Conservation (phyloP, 2,797 vertebrate species). For the Holocentrus rufus region DNA sequence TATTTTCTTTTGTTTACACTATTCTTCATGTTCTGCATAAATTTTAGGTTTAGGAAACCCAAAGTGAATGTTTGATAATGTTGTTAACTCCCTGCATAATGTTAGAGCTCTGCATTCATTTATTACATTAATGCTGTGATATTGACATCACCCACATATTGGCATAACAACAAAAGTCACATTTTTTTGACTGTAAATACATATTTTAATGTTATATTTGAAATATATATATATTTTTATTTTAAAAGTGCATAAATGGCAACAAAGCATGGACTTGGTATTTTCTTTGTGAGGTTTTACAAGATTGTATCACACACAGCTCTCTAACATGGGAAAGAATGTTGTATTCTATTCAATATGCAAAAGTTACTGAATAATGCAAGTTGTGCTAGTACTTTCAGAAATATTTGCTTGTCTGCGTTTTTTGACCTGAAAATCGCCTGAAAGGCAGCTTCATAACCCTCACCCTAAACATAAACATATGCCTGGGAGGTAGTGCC, state of each 20-base stretch:
- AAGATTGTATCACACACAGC: constrained; percentile 41
- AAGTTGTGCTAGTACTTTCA: constrained; percentile 48
- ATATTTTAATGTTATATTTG: constrained; percentile 35
- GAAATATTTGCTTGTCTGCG: background rate
- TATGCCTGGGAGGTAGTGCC: no score
- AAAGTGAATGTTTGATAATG: background rate
- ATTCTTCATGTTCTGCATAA: constrained; percentile 15
- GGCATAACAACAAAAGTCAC: constrained; percentile 2
- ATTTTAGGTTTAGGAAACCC: constrained; percentile 8
- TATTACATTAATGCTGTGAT: constrained; percentile 29
- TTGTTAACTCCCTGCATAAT: background rate
- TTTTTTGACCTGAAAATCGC: no score
- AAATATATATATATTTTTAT: background rate
- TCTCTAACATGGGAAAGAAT: constrained; percentile 28
- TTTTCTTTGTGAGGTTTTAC: constrained; percentile 16
- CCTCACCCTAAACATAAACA: no score
- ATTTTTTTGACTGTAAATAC: constrained; percentile 33
- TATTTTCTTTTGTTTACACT: background rate
- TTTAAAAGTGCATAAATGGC: background rate
- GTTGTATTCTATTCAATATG: constrained; percentile 55
- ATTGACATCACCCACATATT: constrained; percentile 9
- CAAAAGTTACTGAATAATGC: constrained; percentile 54
- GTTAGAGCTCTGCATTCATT: constrained; percentile 15
- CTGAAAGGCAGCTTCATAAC: no score
- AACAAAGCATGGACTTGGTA: constrained; percentile 9